phyloP scores from a whole-genome alignment of 2,113 vertebrate species.

The Cyprinodon tularosa region DNA sequence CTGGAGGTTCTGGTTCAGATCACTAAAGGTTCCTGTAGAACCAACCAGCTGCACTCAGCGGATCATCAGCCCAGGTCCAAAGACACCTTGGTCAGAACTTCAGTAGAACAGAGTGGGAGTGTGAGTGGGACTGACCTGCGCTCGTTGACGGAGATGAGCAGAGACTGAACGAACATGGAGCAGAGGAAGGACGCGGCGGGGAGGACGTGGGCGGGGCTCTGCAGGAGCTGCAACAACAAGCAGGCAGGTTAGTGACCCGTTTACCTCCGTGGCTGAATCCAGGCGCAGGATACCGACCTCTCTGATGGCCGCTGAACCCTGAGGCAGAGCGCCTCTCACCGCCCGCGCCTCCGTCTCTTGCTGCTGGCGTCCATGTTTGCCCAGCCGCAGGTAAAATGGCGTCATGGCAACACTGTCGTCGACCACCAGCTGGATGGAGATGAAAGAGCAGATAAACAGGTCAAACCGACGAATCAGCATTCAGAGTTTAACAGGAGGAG shows the following conservation, averaged over 20 bases:
- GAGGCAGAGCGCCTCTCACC: constrained; percentile 62
- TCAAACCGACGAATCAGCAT: no score
- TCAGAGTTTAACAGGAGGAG: no score
- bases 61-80: no score
- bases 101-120: no score
- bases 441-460: neutral
- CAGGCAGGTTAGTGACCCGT: neutral
- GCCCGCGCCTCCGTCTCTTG: constrained; percentile 45
- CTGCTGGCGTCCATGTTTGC: constrained; percentile 81
- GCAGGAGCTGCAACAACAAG: constrained; percentile 82
- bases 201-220: constrained; percentile 92
- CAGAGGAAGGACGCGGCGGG: constrained; percentile 91
- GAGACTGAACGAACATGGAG: constrained; percentile 87
- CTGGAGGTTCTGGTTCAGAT: no score
- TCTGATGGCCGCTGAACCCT: constrained; percentile 82
- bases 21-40: no score
- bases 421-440: constrained; percentile 86
- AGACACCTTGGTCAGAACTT: no score
- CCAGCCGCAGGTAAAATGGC: constrained; percentile 89
- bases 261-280: no score
- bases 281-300: constrained; percentile 78
- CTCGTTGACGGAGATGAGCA: constrained; percentile 82
- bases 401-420: constrained; percentile 89
- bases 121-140: constrained; percentile 59
- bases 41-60: no score